These are phyloP conservation scores for Willowsia nigromaculata DNA, from an alignment of 2,888 invertebrate genomes.

Conservation along the genomic window DNA sequence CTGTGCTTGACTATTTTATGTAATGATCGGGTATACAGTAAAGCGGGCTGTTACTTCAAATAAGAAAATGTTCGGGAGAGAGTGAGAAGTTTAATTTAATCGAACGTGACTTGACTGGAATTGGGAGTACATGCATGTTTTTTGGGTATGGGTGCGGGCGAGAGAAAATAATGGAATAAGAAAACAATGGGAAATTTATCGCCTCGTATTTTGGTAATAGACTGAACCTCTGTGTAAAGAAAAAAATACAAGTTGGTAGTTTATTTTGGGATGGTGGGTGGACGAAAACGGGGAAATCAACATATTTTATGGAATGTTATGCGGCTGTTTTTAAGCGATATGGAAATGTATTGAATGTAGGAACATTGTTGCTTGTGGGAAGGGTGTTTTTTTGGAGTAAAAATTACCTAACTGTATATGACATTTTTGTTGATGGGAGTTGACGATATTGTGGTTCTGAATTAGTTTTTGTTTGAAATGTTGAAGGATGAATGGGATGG, in stretches of 20 bases:
- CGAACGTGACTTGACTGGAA: slow-evolving; percentile 37
- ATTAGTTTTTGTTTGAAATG: neutral
- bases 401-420: too few species aligned
- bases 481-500: slow-evolving; percentile 84
- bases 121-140: neutral
- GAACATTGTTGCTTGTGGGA: neutral
- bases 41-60: neutral
- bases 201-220: neutral
- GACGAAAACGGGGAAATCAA: too few species aligned
- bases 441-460: neutral
- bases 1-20: neutral
- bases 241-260: neutral
- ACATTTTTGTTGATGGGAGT: too few species aligned
- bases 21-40: neutral
- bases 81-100: slow-evolving; percentile 46
- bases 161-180: slow-evolving; percentile 8
- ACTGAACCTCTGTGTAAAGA: neutral
- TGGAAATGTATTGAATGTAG: too few species aligned
- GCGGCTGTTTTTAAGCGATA: too few species aligned
- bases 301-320: too few species aligned
- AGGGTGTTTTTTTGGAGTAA: neutral
- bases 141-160: neutral
- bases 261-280: neutral
- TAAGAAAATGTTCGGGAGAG: neutral
- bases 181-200: slow-evolving; percentile 64